A percentile compares a stretch with the other conserved stretches of the same genome.
Evolutionary conservation across 1,140 invertebrate genomes (phyloP).

Genomic region (Chionoecetes opilio): DNA sequence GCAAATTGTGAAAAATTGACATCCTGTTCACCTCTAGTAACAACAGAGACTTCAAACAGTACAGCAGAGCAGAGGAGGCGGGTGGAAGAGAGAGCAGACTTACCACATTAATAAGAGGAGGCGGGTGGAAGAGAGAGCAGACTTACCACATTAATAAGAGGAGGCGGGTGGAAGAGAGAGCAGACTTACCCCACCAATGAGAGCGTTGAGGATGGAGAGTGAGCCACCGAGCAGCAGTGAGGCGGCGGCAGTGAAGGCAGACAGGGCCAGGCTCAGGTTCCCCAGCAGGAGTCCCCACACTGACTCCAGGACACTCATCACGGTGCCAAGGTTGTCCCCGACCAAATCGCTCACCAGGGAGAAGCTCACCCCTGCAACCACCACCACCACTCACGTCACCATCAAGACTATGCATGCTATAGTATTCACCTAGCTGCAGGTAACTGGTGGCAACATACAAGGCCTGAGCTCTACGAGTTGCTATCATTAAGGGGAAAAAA

Average conservation of each 20-base stretch:
- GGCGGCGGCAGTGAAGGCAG: constrained; percentile 92
- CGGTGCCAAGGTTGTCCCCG: constrained; percentile 95
- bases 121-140: not conserved
- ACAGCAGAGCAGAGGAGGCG: no score
- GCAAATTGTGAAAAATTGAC: no score
- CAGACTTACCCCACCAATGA: constrained; percentile 93
- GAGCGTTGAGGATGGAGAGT: constrained; percentile 96
- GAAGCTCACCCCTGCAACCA: constrained; percentile 87
- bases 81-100: not conserved
- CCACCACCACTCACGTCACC: not conserved
- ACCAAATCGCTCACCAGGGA: constrained; percentile 91
- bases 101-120: constrained; percentile 52
- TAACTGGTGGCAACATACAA: no score
- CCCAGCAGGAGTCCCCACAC: constrained; percentile 96
- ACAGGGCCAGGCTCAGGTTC: constrained; percentile 96
- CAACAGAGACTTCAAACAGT: no score
- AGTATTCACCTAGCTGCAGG: no score
- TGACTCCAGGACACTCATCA: constrained; percentile 95
- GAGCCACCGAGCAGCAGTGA: constrained; percentile 96
- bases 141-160: constrained; percentile 42
- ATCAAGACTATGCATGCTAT: no score
- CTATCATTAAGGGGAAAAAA: no score
- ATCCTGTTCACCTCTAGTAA: no score
- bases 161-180: constrained; percentile 30
- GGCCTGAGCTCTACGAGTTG: no score